These are phyloP conservation scores for Ferdinandea cuprea DNA, from an alignment of 2,888 invertebrate genomes.

Conservation along the genomic window DNA sequence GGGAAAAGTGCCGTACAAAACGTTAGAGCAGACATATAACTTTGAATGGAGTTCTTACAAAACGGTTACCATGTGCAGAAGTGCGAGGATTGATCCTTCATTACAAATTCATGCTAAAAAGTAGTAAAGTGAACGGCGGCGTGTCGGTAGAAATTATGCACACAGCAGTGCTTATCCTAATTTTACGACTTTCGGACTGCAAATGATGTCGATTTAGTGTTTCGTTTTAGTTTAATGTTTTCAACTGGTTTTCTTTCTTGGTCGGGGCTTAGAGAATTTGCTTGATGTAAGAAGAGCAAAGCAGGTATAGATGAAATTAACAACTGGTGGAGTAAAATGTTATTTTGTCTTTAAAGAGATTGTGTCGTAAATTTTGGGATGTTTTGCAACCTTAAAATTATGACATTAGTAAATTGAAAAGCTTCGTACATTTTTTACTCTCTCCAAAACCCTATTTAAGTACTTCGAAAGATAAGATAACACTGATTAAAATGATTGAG, in stretches of 20 bases:
- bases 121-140: conserved; percentile 6
- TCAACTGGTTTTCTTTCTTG: conserved; percentile 1
- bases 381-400: not conserved
- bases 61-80: conserved; percentile 61
- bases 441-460: too few species aligned
- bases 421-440: too few species aligned
- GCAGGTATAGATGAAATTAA: conserved; percentile 3
- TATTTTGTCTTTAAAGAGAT: conserved; percentile 2
- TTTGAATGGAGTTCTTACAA: conserved; percentile 48
- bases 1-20: conserved; percentile 5
- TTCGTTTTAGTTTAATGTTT: conserved; percentile 56
- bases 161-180: conserved; percentile 67
- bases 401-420: not conserved
- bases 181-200: conserved; percentile 62
- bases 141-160: conserved; percentile 50
- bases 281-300: not conserved
- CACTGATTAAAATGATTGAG: too few species aligned
- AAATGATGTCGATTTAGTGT: conserved; percentile 66
- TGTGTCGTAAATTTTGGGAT: conserved; percentile 31
- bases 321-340: not conserved
- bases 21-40: conserved; percentile 23
- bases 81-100: conserved; percentile 59
- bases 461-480: too few species aligned
- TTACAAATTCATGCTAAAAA: conserved; percentile 68
- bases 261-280: conserved; percentile 30